Percentiles rank a stretch among this genome's conserved stretches.
These are phyloP conservation scores for Morbakka virulenta DNA, from an alignment of 30 jellyfish, hydroid and myxozoan genomes.

Conservation along the genomic window DNA sequence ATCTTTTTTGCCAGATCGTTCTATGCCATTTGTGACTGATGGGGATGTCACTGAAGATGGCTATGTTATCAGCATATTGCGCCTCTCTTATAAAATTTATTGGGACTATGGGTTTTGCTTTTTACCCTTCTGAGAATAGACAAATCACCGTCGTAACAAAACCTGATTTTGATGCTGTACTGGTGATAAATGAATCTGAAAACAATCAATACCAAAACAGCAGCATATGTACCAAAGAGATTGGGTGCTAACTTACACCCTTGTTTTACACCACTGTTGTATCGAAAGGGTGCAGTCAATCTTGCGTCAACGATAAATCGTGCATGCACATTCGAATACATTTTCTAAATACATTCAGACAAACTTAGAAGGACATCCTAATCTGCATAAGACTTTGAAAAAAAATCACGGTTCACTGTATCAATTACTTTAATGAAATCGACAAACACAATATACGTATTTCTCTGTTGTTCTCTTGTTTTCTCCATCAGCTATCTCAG, in stretches of 20 bases:
- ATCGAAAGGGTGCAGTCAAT: constrained; percentile 30
- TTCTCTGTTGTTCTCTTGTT: constrained; percentile 43
- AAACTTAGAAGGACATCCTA: constrained; percentile 66
- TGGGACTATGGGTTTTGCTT: constrained; percentile 22
- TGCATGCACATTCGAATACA: constrained; percentile 30
- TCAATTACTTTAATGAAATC: constrained; percentile 64
- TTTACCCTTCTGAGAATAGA: constrained; percentile 54
- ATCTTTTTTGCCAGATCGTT: constrained; percentile 22
- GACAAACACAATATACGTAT: constrained; percentile 59
- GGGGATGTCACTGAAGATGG: constrained; percentile 12
- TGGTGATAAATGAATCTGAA: constrained; percentile 20
- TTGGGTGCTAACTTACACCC: constrained; percentile 59
- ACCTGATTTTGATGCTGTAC: constrained; percentile 36
- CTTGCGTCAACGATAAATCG: constrained; percentile 42
- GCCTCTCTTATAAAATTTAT: constrained; percentile 49
- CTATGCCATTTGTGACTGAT: constrained; percentile 3
- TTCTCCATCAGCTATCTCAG: constrained; percentile 47
- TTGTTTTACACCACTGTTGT: too few species aligned
- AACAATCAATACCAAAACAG: constrained; percentile 49
- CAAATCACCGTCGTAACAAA: constrained; percentile 52
- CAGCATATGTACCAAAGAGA: constrained; percentile 52
- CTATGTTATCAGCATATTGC: constrained; percentile 27
- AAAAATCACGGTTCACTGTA: constrained; percentile 50
- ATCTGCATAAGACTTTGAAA: constrained; percentile 17
- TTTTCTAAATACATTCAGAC: constrained; percentile 22